A percentile compares a stretch with the other conserved stretches of the same genome.
phyloP scores from a whole-genome alignment of 2,888 invertebrate species.

The Zygogramma bicolorata region DNA sequence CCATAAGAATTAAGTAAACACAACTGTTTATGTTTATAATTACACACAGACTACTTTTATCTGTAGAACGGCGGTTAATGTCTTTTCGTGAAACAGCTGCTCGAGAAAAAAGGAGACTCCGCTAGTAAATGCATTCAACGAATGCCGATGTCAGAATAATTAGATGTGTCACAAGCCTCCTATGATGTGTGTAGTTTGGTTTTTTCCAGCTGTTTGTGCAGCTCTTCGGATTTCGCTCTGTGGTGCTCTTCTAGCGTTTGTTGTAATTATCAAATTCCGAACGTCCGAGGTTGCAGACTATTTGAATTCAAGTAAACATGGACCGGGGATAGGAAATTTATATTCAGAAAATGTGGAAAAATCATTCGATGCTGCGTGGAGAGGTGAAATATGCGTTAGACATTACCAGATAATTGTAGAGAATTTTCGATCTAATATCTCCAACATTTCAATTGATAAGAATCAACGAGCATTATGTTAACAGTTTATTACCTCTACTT shows the following conservation, averaged over 20 bases:
- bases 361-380: no score
- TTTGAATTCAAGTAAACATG: no score
- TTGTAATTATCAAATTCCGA: not conserved
- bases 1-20: conserved; percentile 13
- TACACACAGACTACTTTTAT: conserved; percentile 16
- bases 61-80: conserved; percentile 5
- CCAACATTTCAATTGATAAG: no score
- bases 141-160: conserved; percentile 31
- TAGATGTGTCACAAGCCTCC: conserved; percentile 23
- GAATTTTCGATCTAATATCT: no score
- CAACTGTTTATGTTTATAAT: conserved; percentile 12
- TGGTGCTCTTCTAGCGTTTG: not conserved
- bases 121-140: conserved; percentile 6
- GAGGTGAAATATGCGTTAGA: no score
- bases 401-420: no score
- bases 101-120: conserved; percentile 5
- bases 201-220: conserved; percentile 14
- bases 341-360: no score
- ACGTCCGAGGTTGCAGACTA: no score
- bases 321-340: no score
- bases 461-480: no score
- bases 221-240: not conserved
- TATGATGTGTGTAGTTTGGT: conserved; percentile 10
- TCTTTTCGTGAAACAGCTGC: conserved; percentile 18
- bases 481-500: no score